Evolutionary conservation across 2,113 vertebrate genomes (phyloP), one percentile per base, ranked within the genome.

Genomic region (Pollachius pollachius): DNA sequence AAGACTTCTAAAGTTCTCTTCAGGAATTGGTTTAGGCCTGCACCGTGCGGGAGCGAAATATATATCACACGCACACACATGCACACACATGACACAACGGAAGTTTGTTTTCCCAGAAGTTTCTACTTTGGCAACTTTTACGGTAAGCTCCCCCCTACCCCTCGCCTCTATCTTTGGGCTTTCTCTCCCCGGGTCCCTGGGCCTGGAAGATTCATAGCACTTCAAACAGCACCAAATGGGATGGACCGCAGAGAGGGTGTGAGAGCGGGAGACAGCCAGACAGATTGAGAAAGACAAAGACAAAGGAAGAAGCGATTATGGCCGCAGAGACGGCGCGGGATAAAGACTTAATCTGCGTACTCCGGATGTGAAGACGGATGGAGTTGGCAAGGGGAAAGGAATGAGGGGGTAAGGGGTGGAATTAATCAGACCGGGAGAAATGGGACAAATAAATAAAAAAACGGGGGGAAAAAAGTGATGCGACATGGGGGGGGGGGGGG

Each of bases 341-440:
- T 75, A 73, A 76, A 78, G 65, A 68, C 68, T 48, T 70, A 61
- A 77, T 75, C 74, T 73, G 65, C 68, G 80, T 68, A 75, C 66
- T 56, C 74, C 62, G 72, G 80, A 85, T 59, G 62, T 76, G 71
- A 83, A 87, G 81, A 86, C 34, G 60, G 81, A 87, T 85, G 81
- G 76, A 15, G 62, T 78, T 84, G 79, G 84, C 85, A 65, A 80
- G 71, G 84, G 48, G 30, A 34, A 73, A 78, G 64, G 81, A 41
- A 48, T 48, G 30, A 82, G 75, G 74, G 81, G 80, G 73, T 81
- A 70, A 71, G 70, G 69, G 19, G 25, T 48, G 70, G 69, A 79
- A 85, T 85, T 80, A 78, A 83, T 82, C 77, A 82, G 75, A 57
- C 83, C 62, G 15, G 25, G 57, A 71, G 77, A 85, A 18, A 52